Conservation (phyloP, 2,888 invertebrate species). For the Dermolepida albohirtum region DNA sequence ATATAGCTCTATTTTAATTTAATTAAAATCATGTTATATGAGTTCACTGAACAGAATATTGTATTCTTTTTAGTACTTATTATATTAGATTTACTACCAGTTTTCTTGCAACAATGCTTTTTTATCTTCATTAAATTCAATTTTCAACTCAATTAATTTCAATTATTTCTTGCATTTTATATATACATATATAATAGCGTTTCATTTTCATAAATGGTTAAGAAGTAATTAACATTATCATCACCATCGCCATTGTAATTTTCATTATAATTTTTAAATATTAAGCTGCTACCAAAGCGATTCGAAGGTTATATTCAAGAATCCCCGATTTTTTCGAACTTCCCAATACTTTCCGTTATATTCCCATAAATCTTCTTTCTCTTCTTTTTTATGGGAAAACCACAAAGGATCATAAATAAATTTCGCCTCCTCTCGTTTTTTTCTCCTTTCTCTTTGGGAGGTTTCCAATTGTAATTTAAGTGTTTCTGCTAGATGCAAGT, state of each 20-base stretch:
- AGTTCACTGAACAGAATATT: no score
- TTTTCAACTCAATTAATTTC: no score
- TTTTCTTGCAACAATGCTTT: no score
- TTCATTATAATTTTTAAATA: background rate
- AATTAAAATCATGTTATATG: no score
- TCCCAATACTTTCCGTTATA: conserved; percentile 84
- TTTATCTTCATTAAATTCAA: no score
- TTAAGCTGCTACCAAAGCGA: conserved; percentile 70
- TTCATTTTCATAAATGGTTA: no score
- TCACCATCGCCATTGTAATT: background rate
- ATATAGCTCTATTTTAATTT: no score
- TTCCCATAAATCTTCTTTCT: conserved; percentile 73
- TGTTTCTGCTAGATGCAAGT: conserved; percentile 77
- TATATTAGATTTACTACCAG: no score
- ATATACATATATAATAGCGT: no score
- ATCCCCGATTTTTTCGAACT: conserved; percentile 74
- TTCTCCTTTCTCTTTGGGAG: conserved; percentile 78
- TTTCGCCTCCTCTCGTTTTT: conserved; percentile 70
- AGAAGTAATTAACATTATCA: no score
- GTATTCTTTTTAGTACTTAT: no score
- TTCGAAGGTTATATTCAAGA: conserved; percentile 69
- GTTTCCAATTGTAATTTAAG: conserved; percentile 80
- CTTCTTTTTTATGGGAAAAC: conserved; percentile 66
- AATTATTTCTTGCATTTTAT: no score
- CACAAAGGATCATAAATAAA: conserved; percentile 68